Evolutionary conservation across 2,888 invertebrate genomes (phyloP), one percentile per base, ranked within the genome.

Genomic region (Rhimphoctona megacephalus): DNA sequence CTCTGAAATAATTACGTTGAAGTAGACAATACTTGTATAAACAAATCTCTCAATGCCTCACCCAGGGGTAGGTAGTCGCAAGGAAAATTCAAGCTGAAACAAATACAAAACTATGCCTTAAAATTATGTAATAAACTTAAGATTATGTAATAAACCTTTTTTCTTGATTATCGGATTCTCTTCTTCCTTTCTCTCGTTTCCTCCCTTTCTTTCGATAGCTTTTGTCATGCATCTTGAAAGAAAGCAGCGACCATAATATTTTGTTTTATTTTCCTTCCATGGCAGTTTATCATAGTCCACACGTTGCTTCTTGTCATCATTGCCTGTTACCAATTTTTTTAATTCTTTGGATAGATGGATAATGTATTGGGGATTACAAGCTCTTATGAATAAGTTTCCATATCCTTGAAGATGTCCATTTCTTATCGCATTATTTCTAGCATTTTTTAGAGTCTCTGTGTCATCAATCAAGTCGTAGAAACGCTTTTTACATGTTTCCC

Each of bases 201-300:
- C 7, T 77, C 57, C 69, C 39, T 25, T 52, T 43, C 52, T 22
- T 39, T 19, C 70, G 61, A 36, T 30, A 22, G 4, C 17, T 70
- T 5, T 69, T 46, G 2, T 11, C 19, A 4, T 22, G 22, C 39
- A 39, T 8, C 36, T n/a, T 39, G 43, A 39, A 33, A 36, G 9
- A 77, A 72, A 54, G n/a, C n/a, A n/a, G n/a, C n/a, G 30, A 52
- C 36, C 43, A 57, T 49, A 78, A 73, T 73, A 46, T 76, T 36
- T 78, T 57, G 30, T 73, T 17, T 30, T 43, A 66, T 81, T 81
- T 66, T 72, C 19, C 43, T 46, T 54, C 54, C 64, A 22, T 19
- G 17, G 39, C 33, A 11, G 19, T 22, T 66, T 46, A 67, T 79
- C 36, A 67, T 64, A 33, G 22, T 64, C 19, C 33, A 49, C 39